A percentile compares a stretch with the other conserved stretches of the same genome.
Conservation (phyloP, 2,113 vertebrate genomes). For the Malurus elegans region DNA sequence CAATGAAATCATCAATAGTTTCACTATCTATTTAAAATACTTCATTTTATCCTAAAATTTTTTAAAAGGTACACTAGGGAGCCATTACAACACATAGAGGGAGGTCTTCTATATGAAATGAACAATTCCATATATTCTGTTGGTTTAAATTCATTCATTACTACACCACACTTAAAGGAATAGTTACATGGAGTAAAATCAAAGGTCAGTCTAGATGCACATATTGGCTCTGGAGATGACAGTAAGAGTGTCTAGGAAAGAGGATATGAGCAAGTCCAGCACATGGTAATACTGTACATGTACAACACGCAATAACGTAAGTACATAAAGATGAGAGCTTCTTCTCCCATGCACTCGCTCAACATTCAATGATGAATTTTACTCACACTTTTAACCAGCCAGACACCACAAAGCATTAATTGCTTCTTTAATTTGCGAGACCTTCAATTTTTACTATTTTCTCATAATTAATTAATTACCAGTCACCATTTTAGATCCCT, state of each 20-base stretch:
- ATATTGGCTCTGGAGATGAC: neutral
- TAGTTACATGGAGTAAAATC: neutral
- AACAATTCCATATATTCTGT: neutral
- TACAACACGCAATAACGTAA: neutral
- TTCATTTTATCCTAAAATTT: neutral
- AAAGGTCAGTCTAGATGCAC: neutral
- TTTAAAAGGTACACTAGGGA: neutral
- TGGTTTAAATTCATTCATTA: neutral
- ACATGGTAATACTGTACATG: neutral
- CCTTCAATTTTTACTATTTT: neutral
- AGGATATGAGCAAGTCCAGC: neutral
- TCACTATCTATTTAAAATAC: neutral
- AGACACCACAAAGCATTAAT: neutral
- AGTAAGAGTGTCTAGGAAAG: neutral
- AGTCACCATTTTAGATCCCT: neutral
- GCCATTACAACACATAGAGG: neutral
- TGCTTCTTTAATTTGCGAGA: neutral
- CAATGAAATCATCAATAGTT: neutral
- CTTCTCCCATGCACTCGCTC: neutral
- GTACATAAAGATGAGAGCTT: neutral
- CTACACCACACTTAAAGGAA: neutral
- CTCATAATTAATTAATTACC: neutral
- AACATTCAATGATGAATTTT: neutral
- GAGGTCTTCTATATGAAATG: accelerated
- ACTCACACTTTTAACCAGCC: neutral